phyloP scores from a whole-genome alignment of 1,140 invertebrate species.

The Frieseomelitta varia region DNA sequence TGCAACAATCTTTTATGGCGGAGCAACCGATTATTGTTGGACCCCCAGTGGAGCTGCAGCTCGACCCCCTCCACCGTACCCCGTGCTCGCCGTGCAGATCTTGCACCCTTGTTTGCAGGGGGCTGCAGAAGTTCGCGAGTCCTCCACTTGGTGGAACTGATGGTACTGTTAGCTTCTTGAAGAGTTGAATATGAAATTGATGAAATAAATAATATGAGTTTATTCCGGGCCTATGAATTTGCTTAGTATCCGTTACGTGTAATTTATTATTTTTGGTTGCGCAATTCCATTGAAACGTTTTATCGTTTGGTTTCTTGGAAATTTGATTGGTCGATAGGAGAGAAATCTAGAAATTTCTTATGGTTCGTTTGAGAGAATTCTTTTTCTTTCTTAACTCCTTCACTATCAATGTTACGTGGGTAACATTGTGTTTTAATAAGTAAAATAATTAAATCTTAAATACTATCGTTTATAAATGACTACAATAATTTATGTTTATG shows the following conservation, averaged over 20 bases:
- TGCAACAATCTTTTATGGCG: slow-evolving; percentile 64
- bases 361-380: neutral
- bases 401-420: neutral
- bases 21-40: slow-evolving; percentile 74
- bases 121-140: slow-evolving; percentile 30
- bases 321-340: neutral
- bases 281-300: neutral
- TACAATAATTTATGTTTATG: no score
- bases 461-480: no score
- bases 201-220: neutral
- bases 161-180: neutral
- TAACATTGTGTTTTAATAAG: neutral
- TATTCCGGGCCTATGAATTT: neutral
- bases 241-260: neutral
- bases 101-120: slow-evolving; percentile 11
- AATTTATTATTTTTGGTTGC: neutral
- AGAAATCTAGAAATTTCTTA: neutral
- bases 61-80: slow-evolving; percentile 63
- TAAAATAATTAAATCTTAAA: neutral
- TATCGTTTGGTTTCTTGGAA: neutral
- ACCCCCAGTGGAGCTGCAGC: slow-evolving; percentile 78
- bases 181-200: neutral
- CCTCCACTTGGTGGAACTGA: slow-evolving; percentile 40
- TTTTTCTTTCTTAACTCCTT: neutral
- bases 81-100: slow-evolving; percentile 27